Base-by-base conservation (phyloP, 2,113 vertebrate genomes). In the Campylorhamphus procurvoides region DNA sequence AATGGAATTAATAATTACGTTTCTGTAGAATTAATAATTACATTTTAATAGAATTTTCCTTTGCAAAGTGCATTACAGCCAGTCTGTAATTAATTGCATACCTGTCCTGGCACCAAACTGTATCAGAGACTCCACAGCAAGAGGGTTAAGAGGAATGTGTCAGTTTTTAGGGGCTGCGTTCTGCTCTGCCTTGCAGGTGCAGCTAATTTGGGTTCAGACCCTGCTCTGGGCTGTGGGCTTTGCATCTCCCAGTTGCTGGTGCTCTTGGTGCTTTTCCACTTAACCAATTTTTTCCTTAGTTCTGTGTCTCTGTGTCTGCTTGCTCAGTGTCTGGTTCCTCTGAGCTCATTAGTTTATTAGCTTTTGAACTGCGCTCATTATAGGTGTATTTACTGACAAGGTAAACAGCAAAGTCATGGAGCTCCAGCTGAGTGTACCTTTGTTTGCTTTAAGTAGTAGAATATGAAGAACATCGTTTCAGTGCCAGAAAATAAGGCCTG, bases 171-270 rank as follows among this genome's bases (percentile, higher is more conserved):
- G 47, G 42, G 15, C 47, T 73, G n/a, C 52, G 52, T 73, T 44
- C 64, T 4, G 3, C 33, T 49, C 35, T n/a, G 0, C 0, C n/a
- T 49, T 2, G 0, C 37, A 22, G 27, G n/a, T 47, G 58, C 63
- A 29, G 22, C 50, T 31, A 22, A 29, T 80, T 40, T 60, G 2
- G 10, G 16, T 44, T 46, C 56, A 76, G 33, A 84, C 12, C 46
- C 67, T 1, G 0, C 40, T 52, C 35, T 37, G 64, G 25, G 27
- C 22, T n/a, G 14, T 42, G 40, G 62, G 63, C 63, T 66, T 2
- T 74, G 33, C 49, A 19, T 71, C 56, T 63, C 42, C 44, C 78
- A 29, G 5, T 8, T 50, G 53, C 24, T 4, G 1, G 7, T 55
- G 8, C 39, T 55, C 23, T 50, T 12, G 1, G 17, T 63, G 49